Base-by-base conservation (phyloP, 2,113 vertebrate genomes). In the Clarias gariepinus region DNA sequence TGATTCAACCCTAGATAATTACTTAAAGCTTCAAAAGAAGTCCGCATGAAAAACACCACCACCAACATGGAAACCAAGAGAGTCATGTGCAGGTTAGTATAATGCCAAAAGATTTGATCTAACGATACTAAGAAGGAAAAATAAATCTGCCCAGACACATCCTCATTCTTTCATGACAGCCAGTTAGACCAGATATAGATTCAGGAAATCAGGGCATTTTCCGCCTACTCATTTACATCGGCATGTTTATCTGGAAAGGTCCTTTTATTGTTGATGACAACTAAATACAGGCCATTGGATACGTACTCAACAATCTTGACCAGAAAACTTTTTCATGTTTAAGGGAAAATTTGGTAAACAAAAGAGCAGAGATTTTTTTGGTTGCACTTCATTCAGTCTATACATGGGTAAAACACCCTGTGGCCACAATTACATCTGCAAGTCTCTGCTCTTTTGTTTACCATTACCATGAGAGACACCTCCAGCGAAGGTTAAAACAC, bases 161-260 rank as follows among this genome's bases (percentile, higher is more conserved):
- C 84, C 11, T 33, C 90, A 92, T 86, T 80, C 63, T 66, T 87
- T 81, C 0, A 2, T n/a, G 28, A 18, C 52, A 78, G 16, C 81
- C 30, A 28, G 86, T 69, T 68, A 55, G 73, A 83, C 81, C 23
- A 55, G 81, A 64, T 28, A 55, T 28, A 30, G 52, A 1, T 58
- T 80, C 28, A 68, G 60, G 69, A 83, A 83, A 83, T 82, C 0
- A 3, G 10, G 2, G 25, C 0, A 76, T 71, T 76, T 53, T 66
- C 30, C 28, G 4, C 2, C 8, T 19, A 19, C 19, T 36, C 10
- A 61, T 81, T 81, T 81, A 23, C 78, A 81, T 81, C 61, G 78
- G 57, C 21, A 81, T 61, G 57, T 21, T 41, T 41, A 36, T 6
- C 11, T 25, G 5, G 36, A 81, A 61, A 81, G 12, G 11, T 23